Evolutionary conservation across 2,888 invertebrate species (phyloP), one percentile per base, ranked within the genome.

Genomic region (Chrysolina americana): DNA sequence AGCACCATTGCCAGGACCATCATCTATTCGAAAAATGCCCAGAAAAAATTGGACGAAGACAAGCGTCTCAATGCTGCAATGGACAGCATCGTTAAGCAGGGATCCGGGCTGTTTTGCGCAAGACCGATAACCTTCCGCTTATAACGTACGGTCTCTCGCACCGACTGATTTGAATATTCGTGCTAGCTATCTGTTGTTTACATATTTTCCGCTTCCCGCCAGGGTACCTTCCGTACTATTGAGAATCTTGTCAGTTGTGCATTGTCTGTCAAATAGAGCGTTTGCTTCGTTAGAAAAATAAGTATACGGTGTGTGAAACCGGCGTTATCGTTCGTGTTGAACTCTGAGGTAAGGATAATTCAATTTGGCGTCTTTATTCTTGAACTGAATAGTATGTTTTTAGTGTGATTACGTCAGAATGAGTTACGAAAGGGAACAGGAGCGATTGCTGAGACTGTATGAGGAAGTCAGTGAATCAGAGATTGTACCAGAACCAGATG

Each of bases 191-290:
- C n/a, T n/a, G n/a, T n/a, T n/a, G n/a, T n/a, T n/a, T n/a, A n/a
- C n/a, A n/a, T n/a, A n/a, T n/a, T n/a, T n/a, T n/a, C n/a, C n/a
- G n/a, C n/a, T n/a, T n/a, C n/a, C n/a, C n/a, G n/a, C n/a, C n/a
- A n/a, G n/a, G n/a, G n/a, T n/a, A n/a, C n/a, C n/a, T n/a, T n/a
- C n/a, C n/a, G n/a, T n/a, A n/a, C n/a, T n/a, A n/a, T n/a, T 48
- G 48, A n/a, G n/a, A 48, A 48, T 48, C 48, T 48, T 48, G 48
- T 48, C n/a, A 48, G 48, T 48, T 48, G 48, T 48, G 13, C 15
- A 48, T 48, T 48, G 9, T 48, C n/a, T 4, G 48, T 15, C 48
- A 15, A 48, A 48, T 48, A 48, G 48, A 48, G 48, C 48, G 11
- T 48, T 48, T 15, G 48, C 15, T 48, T 48, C 48, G 48, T 10